phyloP scores from a whole-genome alignment of 2,797 vertebrate species.

The Microchirus variegatus region DNA sequence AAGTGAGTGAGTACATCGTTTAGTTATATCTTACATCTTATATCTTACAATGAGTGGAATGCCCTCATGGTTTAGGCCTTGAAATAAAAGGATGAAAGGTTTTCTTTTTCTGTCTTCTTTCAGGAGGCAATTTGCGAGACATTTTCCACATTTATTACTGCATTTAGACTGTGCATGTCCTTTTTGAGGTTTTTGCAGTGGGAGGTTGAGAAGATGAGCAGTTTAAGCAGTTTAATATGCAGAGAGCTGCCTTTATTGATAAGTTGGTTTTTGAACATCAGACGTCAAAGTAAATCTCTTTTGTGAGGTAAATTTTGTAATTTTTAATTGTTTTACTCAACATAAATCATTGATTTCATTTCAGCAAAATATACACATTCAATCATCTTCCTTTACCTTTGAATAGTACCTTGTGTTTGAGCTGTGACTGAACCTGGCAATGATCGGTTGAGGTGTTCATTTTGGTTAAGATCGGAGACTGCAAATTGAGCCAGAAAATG shows the following conservation, averaged over 20 bases:
- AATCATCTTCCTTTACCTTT: not conserved
- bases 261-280: too few relatives aligned
- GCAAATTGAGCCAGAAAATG: conserved; percentile 7
- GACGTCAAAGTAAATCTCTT: too few relatives aligned
- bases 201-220: not conserved
- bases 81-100: not conserved
- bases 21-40: too few relatives aligned
- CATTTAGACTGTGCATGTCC: not conserved
- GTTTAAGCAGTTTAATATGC: not conserved
- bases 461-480: conserved; percentile 10
- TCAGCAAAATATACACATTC: not conserved
- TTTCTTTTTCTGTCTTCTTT: not conserved
- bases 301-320: not conserved
- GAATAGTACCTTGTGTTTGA: conserved; percentile 10
- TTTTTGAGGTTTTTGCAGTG: not conserved
- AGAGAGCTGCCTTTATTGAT: too few relatives aligned
- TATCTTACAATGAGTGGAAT: not conserved
- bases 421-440: conserved; percentile 9
- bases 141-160: conserved; percentile 1
- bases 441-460: conserved; percentile 17
- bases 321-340: not conserved
- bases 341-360: not conserved
- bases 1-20: too few relatives aligned
- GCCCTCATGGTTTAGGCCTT: not conserved
- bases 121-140: not conserved